Evolutionary conservation across 53 echinoderm and acorn worm species (phyloP).

Genomic region (Antedon mediterranea): DNA sequence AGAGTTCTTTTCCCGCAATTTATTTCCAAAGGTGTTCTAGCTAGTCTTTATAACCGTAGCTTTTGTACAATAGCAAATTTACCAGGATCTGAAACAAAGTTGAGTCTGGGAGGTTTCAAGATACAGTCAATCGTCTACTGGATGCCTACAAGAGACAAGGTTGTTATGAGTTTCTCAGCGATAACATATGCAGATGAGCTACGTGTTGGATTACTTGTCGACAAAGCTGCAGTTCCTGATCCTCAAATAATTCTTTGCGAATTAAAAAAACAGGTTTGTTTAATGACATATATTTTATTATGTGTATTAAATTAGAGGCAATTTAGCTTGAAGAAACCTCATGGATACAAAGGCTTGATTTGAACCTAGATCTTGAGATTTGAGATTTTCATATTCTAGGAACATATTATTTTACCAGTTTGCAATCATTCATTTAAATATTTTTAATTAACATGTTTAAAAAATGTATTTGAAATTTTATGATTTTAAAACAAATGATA

Average conservation of each 20-base stretch:
- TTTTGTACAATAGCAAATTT: slow-evolving; percentile 34
- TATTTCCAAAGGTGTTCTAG: slow-evolving; percentile 19
- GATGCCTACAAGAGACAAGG: slow-evolving; percentile 36
- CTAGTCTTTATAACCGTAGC: slow-evolving; percentile 16
- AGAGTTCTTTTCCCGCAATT: slow-evolving; percentile 27
- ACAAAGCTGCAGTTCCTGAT: slow-evolving; percentile 28
- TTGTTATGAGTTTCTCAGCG: slow-evolving; percentile 34
- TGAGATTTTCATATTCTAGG: no score
- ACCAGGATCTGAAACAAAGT: slow-evolving; percentile 14
- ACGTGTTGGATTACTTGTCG: slow-evolving; percentile 27
- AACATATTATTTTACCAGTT: no score
- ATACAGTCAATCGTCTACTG: slow-evolving; percentile 34
- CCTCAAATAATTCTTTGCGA: slow-evolving; percentile 28
- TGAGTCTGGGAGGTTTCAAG: slow-evolving; percentile 23
- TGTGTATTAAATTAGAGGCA: no score
- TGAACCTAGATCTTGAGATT: no score
- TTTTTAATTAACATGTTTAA: no score
- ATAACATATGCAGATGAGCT: slow-evolving; percentile 43
- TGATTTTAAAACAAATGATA: no score
- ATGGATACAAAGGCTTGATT: no score
- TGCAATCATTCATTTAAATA: no score
- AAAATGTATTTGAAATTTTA: no score
- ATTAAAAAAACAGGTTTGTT: slow-evolving; percentile 35
- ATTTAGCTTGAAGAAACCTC: no score
- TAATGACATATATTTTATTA: no score